phyloP scores from a whole-genome alignment of 2,113 vertebrate species.

The Nematolebias whitei region DNA sequence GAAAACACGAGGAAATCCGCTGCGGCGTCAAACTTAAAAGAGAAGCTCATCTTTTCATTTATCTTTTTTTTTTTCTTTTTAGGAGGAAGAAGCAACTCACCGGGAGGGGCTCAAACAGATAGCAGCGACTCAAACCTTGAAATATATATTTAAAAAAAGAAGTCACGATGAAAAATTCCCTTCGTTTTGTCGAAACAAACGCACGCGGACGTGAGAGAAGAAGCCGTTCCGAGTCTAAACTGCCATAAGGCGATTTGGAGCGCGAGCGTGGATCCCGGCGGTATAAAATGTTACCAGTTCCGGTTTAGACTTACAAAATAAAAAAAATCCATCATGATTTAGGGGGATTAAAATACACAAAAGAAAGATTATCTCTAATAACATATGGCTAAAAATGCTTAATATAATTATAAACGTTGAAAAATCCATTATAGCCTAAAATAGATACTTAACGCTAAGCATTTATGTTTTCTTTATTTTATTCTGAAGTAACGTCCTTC shows the following conservation, averaged over 20 bases:
- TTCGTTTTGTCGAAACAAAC: conserved; percentile 22
- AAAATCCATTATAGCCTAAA: background rate
- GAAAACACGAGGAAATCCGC: conserved; percentile 64
- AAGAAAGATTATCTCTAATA: too few species aligned
- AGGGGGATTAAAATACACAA: too few species aligned
- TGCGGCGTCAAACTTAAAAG: conserved; percentile 67
- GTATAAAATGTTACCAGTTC: conserved; percentile 1
- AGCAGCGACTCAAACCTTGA: background rate
- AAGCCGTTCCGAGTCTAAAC: conserved; percentile 46
- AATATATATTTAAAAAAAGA: background rate
- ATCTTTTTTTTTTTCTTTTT: background rate
- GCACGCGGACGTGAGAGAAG: conserved; percentile 39
- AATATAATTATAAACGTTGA: background rate
- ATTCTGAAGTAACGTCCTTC: background rate
- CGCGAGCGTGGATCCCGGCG: conserved; percentile 7
- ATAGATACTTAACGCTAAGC: too few species aligned
- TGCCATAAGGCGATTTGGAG: conserved; percentile 70
- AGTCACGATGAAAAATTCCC: conserved; percentile 7
- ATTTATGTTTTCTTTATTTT: background rate
- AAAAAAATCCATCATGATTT: conserved; percentile 8
- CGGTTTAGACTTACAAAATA: conserved; percentile 34
- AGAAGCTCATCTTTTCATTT: conserved; percentile 52
- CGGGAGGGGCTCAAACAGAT: conserved; percentile 12
- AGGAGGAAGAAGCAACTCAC: conserved; percentile 68
- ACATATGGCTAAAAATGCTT: too few species aligned